A percentile compares a stretch with the other conserved stretches of the same genome.
Evolutionary conservation across 2,113 vertebrate genomes (phyloP).

Genomic region (Lethenteron reissneri): DNA sequence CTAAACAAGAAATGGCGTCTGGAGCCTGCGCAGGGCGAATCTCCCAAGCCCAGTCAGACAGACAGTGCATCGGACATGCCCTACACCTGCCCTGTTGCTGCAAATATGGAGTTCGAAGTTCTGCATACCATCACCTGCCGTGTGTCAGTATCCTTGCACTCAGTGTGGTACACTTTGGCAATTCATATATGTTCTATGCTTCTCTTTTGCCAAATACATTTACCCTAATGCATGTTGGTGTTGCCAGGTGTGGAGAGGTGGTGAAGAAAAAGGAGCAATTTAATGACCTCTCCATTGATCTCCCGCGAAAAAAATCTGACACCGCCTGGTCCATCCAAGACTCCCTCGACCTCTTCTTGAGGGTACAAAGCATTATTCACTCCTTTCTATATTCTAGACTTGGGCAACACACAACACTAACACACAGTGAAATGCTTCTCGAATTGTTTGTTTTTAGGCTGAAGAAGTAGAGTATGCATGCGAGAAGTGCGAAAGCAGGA

Average conservation of each 20-base stretch:
- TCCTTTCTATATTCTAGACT: too few species aligned
- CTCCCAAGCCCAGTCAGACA: too few species aligned
- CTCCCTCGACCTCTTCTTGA: constrained; percentile 89
- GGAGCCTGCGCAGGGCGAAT: constrained; percentile 18
- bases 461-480: constrained; percentile 94
- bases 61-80: constrained; percentile 16
- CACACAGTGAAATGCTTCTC: background rate
- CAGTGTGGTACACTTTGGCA: background rate
- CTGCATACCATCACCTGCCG: constrained; percentile 92
- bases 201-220: background rate
- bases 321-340: constrained; percentile 76
- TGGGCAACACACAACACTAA: too few species aligned
- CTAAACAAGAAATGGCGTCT: constrained; percentile 71
- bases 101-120: constrained; percentile 92
- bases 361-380: constrained; percentile 23
- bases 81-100: constrained; percentile 72
- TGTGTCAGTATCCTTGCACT: constrained; percentile 30
- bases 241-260: constrained; percentile 58
- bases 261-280: constrained; percentile 84
- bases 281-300: constrained; percentile 88
- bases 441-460: constrained; percentile 19
- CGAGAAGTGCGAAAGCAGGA: constrained; percentile 79
- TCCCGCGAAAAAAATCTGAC: constrained; percentile 61
- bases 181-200: background rate
- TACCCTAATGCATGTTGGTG: background rate